Conservation (phyloP, 2,888 invertebrate genomes). For the Cryptosula pallasiana region DNA sequence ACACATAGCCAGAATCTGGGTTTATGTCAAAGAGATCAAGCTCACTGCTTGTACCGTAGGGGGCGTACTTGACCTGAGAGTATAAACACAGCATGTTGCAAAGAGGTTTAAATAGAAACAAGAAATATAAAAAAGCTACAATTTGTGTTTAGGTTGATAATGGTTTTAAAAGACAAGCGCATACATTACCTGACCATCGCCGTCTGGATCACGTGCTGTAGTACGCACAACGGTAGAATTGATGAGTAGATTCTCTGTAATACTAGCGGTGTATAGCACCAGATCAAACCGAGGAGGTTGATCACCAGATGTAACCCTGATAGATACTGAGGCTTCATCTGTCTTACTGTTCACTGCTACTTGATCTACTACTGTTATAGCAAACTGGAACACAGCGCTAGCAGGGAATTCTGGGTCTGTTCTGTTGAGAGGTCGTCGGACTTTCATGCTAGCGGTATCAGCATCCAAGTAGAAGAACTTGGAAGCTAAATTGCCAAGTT, state of each 20-base stretch:
- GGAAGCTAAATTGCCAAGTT: constrained; percentile 28
- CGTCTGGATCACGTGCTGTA: constrained; percentile 24
- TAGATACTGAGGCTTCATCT: constrained; percentile 14
- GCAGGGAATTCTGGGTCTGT: constrained; percentile 11
- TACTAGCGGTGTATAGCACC: neutral
- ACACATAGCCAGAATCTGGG: neutral
- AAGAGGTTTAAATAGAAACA: no score
- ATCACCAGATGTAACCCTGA: neutral
- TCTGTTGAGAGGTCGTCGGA: constrained; percentile 11
- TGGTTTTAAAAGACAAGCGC: no score
- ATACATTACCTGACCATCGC: constrained; percentile 10
- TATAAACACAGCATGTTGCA: neutral
- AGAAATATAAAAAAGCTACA: no score
- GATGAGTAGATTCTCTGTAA: neutral
- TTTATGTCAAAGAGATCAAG: constrained; percentile 13
- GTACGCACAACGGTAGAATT: neutral
- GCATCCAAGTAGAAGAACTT: constrained; percentile 22
- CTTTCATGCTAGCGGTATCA: neutral
- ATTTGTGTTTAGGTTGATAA: no score
- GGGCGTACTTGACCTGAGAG: neutral
- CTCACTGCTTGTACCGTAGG: neutral
- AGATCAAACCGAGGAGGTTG: constrained; percentile 26
- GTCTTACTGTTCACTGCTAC: constrained; percentile 2
- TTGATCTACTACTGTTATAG: neutral
- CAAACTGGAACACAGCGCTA: neutral